A percentile compares a stretch with the other conserved stretches of the same genome.
Evolutionary conservation across 2,888 invertebrate genomes (phyloP).

Genomic region (Eudemis profundana): DNA sequence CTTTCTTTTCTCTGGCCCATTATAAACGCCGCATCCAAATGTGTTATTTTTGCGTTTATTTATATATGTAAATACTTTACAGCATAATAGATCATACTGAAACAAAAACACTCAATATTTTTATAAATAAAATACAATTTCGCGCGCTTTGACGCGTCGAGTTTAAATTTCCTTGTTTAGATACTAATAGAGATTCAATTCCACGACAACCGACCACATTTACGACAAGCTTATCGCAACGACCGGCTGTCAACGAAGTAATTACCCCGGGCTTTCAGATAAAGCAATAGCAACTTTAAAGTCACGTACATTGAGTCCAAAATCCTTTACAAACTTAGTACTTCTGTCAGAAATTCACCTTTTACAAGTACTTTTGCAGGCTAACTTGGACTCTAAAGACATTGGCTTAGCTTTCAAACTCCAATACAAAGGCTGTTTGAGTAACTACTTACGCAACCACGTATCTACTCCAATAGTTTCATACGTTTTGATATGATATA

Average conservation of each 20-base stretch:
- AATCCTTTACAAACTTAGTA: not conserved
- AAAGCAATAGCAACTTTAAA: not conserved
- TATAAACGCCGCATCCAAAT: no score
- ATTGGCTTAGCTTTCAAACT: not conserved
- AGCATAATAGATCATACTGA: no score
- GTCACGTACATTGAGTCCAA: not conserved
- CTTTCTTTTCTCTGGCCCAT: not conserved
- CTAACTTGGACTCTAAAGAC: not conserved
- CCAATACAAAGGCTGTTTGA: not conserved
- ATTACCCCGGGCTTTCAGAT: not conserved
- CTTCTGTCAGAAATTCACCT: not conserved
- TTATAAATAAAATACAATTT: no score
- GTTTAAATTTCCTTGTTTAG: not conserved
- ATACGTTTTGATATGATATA: no score
- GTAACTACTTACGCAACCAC: not conserved
- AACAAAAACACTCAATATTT: no score
- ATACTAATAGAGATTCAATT: not conserved
- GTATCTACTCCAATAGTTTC: no score
- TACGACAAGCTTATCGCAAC: constrained; percentile 5
- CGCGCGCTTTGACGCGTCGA: no score
- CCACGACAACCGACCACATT: not conserved
- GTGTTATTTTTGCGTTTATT: no score
- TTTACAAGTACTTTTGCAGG: not conserved
- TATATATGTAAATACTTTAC: no score
- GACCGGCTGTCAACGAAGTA: constrained; percentile 10